Conservation (phyloP, 2,113 vertebrate species). For the Carassius carassius region DNA sequence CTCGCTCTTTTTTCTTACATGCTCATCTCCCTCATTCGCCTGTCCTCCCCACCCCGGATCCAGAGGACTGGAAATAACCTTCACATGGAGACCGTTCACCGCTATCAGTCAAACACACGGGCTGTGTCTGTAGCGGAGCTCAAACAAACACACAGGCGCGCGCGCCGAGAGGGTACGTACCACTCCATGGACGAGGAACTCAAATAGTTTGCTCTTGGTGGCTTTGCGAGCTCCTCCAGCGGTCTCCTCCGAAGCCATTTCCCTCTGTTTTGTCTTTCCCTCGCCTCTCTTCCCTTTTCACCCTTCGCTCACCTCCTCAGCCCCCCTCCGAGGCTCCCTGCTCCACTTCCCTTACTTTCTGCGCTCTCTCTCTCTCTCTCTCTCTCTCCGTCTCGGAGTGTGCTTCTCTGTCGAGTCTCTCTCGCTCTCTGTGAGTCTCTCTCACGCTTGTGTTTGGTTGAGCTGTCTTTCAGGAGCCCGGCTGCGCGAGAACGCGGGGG, state of each 20-base stretch:
- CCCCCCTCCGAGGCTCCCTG: conserved; percentile 80
- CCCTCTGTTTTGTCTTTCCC: conserved; percentile 72
- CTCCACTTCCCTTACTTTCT: conserved; percentile 88
- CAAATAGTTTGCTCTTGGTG: conserved; percentile 99
- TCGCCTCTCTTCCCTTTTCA: conserved; percentile 55
- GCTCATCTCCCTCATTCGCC: conserved; percentile 30
- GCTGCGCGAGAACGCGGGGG: conserved; percentile 63
- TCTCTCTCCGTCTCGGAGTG: conserved; percentile 74
- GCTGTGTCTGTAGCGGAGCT: conserved; percentile 27
- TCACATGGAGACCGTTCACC: conserved; percentile 77
- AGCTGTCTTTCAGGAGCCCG: conserved; percentile 76
- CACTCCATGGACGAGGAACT: conserved; percentile 99
- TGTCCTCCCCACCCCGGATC: conserved; percentile 48
- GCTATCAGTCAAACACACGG: conserved; percentile 65
- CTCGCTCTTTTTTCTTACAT: conserved; percentile 28
- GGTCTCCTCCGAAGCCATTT: conserved; percentile 95
- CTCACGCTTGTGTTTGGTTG: conserved; percentile 86
- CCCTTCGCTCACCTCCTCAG: conserved; percentile 63
- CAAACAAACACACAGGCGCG: conserved; percentile 20
- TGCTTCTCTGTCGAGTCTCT: conserved; percentile 76
- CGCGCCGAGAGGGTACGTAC: conserved; percentile 82
- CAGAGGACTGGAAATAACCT: conserved; percentile 79
- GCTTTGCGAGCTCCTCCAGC: conserved; percentile 98
- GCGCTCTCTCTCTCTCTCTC: conserved; percentile 75
- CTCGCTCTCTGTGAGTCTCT: conserved; percentile 86